Percentiles rank a stretch among this genome's conserved stretches.
Evolutionary conservation across 2,113 vertebrate genomes (phyloP).

Genomic region (Taurulus bubalis): DNA sequence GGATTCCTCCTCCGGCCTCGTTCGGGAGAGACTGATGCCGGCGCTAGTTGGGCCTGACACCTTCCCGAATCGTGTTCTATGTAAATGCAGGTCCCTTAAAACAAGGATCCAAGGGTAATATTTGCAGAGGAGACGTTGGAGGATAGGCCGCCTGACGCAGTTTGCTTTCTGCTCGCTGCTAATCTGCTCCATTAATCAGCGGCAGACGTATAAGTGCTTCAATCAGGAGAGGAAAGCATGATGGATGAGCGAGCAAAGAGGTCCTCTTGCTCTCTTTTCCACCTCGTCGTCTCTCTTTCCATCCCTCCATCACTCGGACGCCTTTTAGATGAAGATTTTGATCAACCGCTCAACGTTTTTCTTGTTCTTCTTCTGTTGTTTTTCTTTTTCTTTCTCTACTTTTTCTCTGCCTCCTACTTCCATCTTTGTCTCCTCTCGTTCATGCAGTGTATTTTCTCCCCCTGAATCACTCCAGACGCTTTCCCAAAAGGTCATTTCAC

Average conservation of each 20-base stretch:
- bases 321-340: neutral
- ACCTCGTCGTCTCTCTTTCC: neutral
- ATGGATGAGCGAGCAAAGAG: conserved; percentile 72
- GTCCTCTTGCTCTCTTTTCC: conserved; percentile 31
- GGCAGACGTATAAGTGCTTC: conserved; percentile 64
- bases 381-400: neutral
- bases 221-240: conserved; percentile 65
- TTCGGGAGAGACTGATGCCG: conserved; percentile 52
- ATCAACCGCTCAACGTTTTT: neutral
- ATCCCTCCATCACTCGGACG: neutral
- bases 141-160: conserved; percentile 13
- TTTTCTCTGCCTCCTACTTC: neutral
- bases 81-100: conserved; percentile 59
- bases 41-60: conserved; percentile 54
- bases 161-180: conserved; percentile 55
- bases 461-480: too few relatives aligned
- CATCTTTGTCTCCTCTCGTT: neutral
- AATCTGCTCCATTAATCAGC: conserved; percentile 77
- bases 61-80: conserved; percentile 38
- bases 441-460: neutral
- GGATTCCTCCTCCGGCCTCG: conserved; percentile 46
- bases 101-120: conserved; percentile 56
- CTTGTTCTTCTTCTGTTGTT: neutral
- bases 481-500: neutral
- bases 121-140: conserved; percentile 46